Percentiles rank a stretch among this genome's conserved stretches.
Evolutionary conservation across 2,797 vertebrate species (phyloP).

Genomic region (Toxotes lorentzi): DNA sequence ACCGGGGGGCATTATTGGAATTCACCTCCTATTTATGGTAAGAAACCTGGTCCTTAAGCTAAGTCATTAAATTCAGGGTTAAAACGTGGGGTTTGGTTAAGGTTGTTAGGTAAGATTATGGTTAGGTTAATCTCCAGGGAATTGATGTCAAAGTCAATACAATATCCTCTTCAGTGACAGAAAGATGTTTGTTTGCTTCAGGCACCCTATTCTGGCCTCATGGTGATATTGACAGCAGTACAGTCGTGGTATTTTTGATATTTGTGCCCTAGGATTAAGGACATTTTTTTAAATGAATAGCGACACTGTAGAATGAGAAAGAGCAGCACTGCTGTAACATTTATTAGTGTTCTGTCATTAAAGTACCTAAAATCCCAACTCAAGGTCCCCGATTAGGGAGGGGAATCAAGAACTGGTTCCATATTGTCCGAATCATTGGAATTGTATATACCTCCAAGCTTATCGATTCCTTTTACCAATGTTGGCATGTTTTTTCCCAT

Average conservation of each 20-base stretch:
- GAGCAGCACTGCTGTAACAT: neutral
- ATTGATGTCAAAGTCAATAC: neutral
- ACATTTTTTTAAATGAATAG: too few species aligned
- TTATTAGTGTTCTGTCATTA: neutral
- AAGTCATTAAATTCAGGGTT: neutral
- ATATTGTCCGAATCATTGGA: too few species aligned
- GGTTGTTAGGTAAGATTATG: neutral
- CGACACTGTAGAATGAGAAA: neutral
- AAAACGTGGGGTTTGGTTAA: neutral
- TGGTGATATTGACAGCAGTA: neutral
- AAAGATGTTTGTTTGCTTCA: neutral
- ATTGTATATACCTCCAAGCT: too few species aligned
- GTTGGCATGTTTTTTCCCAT: too few species aligned
- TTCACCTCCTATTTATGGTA: neutral
- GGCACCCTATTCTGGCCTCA: neutral
- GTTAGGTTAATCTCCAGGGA: neutral
- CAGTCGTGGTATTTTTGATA: neutral
- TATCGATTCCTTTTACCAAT: too few species aligned
- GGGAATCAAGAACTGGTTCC: too few species aligned
- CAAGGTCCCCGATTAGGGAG: neutral
- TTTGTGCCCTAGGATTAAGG: too few species aligned
- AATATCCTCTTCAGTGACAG: neutral
- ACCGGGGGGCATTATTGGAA: neutral
- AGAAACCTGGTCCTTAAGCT: neutral
- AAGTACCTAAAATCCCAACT: neutral